These are phyloP conservation scores for Pachymerium ferrugineum DNA, from an alignment of 2,888 invertebrate species.

Conservation along the genomic window DNA sequence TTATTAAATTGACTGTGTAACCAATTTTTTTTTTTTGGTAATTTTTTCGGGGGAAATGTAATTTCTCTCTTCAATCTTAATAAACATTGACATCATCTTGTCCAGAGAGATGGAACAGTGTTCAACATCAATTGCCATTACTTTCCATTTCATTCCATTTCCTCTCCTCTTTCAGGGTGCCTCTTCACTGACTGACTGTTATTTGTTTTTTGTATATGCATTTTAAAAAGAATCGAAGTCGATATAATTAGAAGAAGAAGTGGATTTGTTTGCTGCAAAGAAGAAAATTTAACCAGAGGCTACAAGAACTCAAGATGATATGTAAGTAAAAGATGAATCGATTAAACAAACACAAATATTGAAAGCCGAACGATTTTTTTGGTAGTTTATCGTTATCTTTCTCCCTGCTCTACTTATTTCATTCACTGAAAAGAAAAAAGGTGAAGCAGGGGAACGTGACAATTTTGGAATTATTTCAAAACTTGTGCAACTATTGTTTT, in stretches of 20 bases:
- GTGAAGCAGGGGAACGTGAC: neutral
- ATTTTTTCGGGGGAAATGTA: neutral
- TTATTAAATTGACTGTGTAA: neutral
- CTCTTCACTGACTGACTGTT: too few species aligned
- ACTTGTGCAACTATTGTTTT: neutral
- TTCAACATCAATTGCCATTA: conserved; percentile 1
- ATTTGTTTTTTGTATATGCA: too few species aligned
- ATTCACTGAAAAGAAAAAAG: neutral
- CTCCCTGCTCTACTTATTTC: neutral
- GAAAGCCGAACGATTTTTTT: neutral
- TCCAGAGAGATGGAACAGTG: neutral
- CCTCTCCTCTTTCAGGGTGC: neutral
- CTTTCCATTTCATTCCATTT: neutral
- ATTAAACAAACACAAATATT: neutral
- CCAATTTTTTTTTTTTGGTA: neutral
- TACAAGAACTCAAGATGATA: too few species aligned
- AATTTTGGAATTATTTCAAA: neutral
- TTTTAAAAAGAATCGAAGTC: too few species aligned
- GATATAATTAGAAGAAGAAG: too few species aligned
- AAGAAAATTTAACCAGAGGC: neutral
- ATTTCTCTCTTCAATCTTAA: neutral
- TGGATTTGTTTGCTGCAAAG: neutral
- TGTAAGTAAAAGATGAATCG: neutral
- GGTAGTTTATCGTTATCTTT: neutral
- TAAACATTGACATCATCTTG: neutral